Percentiles rank a stretch among this genome's conserved stretches.
These are phyloP conservation scores for Chlamydotis undulata DNA, from an alignment of 2,113 vertebrate genomes.

Conservation along the genomic window DNA sequence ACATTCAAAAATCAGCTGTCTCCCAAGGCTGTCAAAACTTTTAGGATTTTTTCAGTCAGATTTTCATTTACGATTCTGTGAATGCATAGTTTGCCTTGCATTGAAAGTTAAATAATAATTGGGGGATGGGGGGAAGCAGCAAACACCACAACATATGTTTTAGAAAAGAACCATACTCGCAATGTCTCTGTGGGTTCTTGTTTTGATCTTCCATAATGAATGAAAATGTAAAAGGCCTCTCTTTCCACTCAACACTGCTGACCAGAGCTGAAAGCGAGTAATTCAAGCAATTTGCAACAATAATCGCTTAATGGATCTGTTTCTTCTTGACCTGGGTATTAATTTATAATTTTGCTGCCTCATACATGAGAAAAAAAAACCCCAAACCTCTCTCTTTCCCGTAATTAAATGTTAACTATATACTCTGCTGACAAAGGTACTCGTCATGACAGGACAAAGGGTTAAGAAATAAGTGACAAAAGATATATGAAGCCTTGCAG, in stretches of 20 bases:
- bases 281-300: background rate
- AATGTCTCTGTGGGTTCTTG: background rate
- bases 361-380: background rate
- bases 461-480: background rate
- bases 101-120: background rate
- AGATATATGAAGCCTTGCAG: background rate
- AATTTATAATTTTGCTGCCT: slow-evolving; percentile 1
- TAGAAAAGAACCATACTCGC: background rate
- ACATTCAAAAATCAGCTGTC: background rate
- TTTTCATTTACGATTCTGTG: background rate
- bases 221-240: background rate
- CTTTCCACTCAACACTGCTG: background rate
- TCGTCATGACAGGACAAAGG: background rate
- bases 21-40: background rate
- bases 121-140: rapidly evolving
- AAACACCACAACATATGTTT: background rate
- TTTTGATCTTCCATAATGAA: background rate
- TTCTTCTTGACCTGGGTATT: background rate
- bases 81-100: background rate
- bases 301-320: background rate
- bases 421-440: background rate
- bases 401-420: background rate
- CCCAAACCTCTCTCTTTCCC: background rate
- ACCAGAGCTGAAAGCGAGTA: background rate
- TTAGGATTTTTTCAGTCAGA: background rate